Base-by-base conservation (phyloP, 2,888 invertebrate species). In the Scaptomyza parva region DNA sequence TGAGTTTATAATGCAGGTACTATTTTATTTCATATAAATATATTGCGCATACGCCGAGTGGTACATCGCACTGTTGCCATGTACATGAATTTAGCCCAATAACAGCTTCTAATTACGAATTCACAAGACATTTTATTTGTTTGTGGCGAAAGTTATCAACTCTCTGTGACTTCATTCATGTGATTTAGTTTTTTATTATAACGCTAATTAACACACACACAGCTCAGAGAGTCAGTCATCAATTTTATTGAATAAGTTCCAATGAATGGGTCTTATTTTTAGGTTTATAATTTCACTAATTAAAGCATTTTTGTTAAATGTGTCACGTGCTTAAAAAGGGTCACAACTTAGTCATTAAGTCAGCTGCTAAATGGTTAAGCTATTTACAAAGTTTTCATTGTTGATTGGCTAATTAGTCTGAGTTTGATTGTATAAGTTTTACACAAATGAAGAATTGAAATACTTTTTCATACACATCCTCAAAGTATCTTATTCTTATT, bases 21-120 rank as follows among this genome's bases (percentile, higher is more conserved):
- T 24, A 7, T 24, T 8, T 28, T 28, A 2, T 26, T 26, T 6
- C 26, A 7, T 28, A 33, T 11, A 18, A 17, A 54, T 54, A 76
- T 70, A 60, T 82, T 82, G 70, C 88, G 73, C 70, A 82, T 82
- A 85, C 82, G 82, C 80, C 64, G 55, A 40, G 69, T 62, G 57
- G n/a, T 39, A n/a, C 41, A 20, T 41, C 33, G 47, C 18, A 30
- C 39, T 41, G 57, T 65, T 61, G 53, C 63, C 39, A 44, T 53
- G 53, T 53, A 60, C 35, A 33, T 17, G 43, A 33, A 61, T 53
- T 68, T 60, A 22, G n/a, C 51, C 45, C 62, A 74, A 69, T 74
- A 52, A 61, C 52, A 39, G 52, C 33, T 45, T 67, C 62, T 64
- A 70, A 70, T 55, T 61, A 44, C 44, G 51, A 52, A 76, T 75